Evolutionary conservation across 2,113 vertebrate species (phyloP).

Genomic region (Leptosomus discolor): DNA sequence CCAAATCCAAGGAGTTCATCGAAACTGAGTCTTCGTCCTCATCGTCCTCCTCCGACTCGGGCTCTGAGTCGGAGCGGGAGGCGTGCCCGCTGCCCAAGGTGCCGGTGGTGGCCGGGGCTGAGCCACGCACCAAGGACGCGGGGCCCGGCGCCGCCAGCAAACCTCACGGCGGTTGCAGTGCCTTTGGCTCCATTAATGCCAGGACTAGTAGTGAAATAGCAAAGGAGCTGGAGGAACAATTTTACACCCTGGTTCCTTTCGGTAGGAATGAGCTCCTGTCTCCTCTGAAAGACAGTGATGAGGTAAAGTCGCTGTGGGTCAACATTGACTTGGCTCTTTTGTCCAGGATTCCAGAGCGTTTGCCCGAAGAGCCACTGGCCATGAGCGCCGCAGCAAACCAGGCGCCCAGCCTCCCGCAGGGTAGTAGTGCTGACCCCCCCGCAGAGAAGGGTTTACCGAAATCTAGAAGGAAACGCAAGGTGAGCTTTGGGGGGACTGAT

Average conservation of each 20-base stretch:
- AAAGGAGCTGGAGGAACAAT: constrained; percentile 82
- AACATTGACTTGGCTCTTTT: constrained; percentile 94
- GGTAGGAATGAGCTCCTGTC: constrained; percentile 85
- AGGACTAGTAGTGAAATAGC: constrained; percentile 78
- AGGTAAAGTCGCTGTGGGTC: constrained; percentile 90
- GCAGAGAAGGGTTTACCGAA: constrained; percentile 79
- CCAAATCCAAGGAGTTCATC: constrained; percentile 76
- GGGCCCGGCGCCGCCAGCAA: constrained; percentile 11
- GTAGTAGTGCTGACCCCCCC: constrained; percentile 51
- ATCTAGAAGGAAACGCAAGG: constrained; percentile 93
- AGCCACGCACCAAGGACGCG: constrained; percentile 71
- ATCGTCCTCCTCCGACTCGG: constrained; percentile 78
- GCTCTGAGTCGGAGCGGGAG: constrained; percentile 79
- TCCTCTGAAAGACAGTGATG: constrained; percentile 80
- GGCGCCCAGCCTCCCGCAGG: constrained; percentile 63
- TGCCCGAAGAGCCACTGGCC: constrained; percentile 68
- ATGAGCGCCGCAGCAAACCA: constrained; percentile 72
- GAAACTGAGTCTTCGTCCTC: constrained; percentile 79
- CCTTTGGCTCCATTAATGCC: constrained; percentile 74
- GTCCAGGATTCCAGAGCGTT: constrained; percentile 86
- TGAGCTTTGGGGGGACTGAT: constrained; percentile 30
- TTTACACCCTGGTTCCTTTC: constrained; percentile 94
- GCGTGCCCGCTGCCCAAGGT: constrained; percentile 76
- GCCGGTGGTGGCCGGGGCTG: constrained; percentile 33
- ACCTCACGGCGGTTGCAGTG: constrained; percentile 30